phyloP scores from a whole-genome alignment of 2,113 vertebrate genomes.

The Eulemur macaco region DNA sequence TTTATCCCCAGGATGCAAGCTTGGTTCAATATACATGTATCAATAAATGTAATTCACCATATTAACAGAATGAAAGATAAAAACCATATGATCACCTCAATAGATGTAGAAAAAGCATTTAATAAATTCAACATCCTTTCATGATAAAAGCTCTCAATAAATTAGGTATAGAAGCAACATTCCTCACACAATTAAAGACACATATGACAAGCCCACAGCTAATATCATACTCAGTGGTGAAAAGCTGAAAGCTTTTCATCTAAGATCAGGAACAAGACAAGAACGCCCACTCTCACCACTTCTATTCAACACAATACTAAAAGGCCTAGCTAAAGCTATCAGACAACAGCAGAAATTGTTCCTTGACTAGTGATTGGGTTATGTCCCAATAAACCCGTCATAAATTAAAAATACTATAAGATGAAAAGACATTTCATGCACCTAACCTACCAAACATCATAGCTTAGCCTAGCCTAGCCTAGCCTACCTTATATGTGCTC shows the following conservation, averaged over 20 bases:
- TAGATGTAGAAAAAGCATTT: neutral
- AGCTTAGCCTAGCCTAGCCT: neutral
- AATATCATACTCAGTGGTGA: neutral
- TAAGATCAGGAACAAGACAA: neutral
- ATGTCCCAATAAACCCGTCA: neutral
- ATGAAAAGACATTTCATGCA: neutral
- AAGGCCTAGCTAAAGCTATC: neutral
- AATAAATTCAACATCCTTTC: neutral
- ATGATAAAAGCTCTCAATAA: neutral
- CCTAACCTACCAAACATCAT: neutral
- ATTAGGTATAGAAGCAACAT: neutral
- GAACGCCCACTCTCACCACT: neutral
- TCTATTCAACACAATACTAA: neutral
- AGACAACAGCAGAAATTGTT: neutral
- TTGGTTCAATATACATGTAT: neutral
- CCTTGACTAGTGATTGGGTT: neutral
- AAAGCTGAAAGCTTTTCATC: neutral
- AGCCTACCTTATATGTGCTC: neutral
- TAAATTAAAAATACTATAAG: neutral
- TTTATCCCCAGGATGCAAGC: neutral
- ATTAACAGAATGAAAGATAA: neutral
- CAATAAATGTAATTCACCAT: neutral
- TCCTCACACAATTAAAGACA: neutral
- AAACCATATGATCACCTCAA: neutral
- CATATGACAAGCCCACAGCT: neutral